Evolutionary conservation across 2,888 invertebrate species (phyloP).

Genomic region (Lobophora halterata): DNA sequence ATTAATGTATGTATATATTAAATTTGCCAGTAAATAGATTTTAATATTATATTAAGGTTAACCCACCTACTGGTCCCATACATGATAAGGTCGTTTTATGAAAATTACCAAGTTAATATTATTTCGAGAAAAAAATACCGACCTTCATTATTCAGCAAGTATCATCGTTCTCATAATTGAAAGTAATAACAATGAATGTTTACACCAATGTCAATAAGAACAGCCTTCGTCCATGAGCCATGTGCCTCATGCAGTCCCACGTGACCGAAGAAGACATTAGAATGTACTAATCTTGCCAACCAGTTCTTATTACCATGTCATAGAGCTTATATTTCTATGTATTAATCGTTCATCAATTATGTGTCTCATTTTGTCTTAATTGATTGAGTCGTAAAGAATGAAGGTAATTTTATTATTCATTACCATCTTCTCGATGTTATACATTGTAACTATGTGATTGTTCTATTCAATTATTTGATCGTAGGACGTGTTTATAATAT

Average conservation of each 20-base stretch:
- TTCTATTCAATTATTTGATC: neutral
- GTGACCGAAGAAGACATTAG: conserved; percentile 9
- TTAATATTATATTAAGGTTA: too few relatives aligned
- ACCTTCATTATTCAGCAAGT: conserved; percentile 4
- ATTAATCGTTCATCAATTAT: too few relatives aligned
- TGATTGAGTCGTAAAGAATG: conserved; percentile 5
- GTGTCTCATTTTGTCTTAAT: conserved; percentile 1
- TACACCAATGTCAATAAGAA: conserved; percentile 11
- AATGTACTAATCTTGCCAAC: neutral
- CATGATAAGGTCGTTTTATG: too few relatives aligned
- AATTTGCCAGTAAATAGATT: too few relatives aligned
- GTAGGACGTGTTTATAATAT: too few relatives aligned
- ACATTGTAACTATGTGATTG: neutral
- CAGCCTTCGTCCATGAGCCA: neutral
- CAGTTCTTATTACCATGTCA: neutral
- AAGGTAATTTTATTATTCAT: conserved; percentile 6
- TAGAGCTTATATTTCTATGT: conserved; percentile 10
- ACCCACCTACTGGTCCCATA: too few relatives aligned
- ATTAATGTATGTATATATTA: too few relatives aligned
- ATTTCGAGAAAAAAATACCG: too few relatives aligned
- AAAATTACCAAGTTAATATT: too few relatives aligned
- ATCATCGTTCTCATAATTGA: conserved; percentile 3
- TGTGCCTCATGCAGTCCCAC: conserved; percentile 8
- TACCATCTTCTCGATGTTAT: conserved; percentile 4
- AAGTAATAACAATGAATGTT: conserved; percentile 5